Evolutionary conservation across 2,113 vertebrate species (phyloP), one percentile per base, ranked within the genome.

Genomic region (Barbus barbus): DNA sequence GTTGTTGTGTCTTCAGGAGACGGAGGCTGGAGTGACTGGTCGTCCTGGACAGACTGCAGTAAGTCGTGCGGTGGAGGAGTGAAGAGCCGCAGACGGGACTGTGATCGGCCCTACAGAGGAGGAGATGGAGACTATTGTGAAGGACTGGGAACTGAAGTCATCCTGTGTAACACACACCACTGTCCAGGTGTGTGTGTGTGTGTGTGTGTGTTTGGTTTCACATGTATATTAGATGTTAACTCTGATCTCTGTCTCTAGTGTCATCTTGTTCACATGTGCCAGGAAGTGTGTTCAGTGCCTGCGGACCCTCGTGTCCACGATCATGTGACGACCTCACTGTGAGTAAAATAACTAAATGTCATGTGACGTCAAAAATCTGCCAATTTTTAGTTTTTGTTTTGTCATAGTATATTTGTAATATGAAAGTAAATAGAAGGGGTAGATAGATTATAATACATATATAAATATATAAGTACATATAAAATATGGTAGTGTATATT

Each of bases 1-100:
- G 16, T 8, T n/a, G 20, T 46, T 82, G 18, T 22, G 20, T 51
- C 76, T 71, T 26, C 85, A 97, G 97, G 94, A 56, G 86, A 92
- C 0, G 96, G 96, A 0, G 92, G 87, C 28, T 97, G 97, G 96
- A 87, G 95, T n/a, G 84, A 36, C 1, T 97, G 97, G 97, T 94
- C 89, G 11, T 86, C 86, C 44, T 97, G 96, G 96, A 95, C 94
- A 0, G 90, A 85, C 18, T 97, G 97, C 76, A 96, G 93, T 74
- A 94, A 94, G 92, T 96, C 94, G 7, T 97, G 97, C n/a, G 96
- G 96, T 0, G 94, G 94, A 8, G 96, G 97, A 20, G 88, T 97
- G 61, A 86, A 76, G 75, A 95, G 93, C 85, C 92, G 94, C 20
- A 90, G 86, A 60, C 92, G 95, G 63, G 89, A 91, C 51, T 97